Evolutionary conservation across 2,113 vertebrate genomes (phyloP).

Genomic region (Hypanus sabinus): DNA sequence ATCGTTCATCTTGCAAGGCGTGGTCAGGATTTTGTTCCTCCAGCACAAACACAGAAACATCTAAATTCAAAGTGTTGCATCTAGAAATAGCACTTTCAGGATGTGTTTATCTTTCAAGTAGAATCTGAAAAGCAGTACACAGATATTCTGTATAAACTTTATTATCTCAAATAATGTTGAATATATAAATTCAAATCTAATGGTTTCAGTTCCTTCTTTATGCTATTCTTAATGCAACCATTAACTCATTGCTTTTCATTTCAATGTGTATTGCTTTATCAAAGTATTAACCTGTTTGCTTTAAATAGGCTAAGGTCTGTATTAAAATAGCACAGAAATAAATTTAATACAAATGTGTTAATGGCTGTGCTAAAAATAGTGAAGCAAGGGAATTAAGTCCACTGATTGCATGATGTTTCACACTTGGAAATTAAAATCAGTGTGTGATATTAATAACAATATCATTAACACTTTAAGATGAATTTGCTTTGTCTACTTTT

Average conservation of each 20-base stretch:
- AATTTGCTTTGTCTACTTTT: background rate
- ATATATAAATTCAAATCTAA: background rate
- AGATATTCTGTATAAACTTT: background rate
- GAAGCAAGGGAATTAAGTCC: background rate
- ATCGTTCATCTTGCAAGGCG: background rate
- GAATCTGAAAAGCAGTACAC: background rate
- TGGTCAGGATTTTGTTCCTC: background rate
- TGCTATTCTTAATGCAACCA: background rate
- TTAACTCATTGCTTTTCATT: background rate
- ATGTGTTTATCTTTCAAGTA: background rate
- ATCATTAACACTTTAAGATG: background rate
- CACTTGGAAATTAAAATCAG: constrained; percentile 3
- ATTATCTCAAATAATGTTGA: background rate
- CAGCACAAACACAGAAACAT: background rate
- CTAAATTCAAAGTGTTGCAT: background rate
- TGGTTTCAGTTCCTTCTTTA: background rate
- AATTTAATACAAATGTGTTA: constrained; percentile 28
- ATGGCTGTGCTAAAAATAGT: constrained; percentile 23
- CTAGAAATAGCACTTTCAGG: background rate
- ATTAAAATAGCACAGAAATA: constrained; percentile 1
- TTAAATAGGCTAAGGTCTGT: constrained; percentile 26
- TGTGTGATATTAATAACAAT: constrained; percentile 14
- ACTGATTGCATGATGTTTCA: constrained; percentile 27
- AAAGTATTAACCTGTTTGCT: constrained; percentile 24
- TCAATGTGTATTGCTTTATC: background rate